Conservation (phyloP, 2,888 invertebrate genomes). For the Hydriomena furcata region DNA sequence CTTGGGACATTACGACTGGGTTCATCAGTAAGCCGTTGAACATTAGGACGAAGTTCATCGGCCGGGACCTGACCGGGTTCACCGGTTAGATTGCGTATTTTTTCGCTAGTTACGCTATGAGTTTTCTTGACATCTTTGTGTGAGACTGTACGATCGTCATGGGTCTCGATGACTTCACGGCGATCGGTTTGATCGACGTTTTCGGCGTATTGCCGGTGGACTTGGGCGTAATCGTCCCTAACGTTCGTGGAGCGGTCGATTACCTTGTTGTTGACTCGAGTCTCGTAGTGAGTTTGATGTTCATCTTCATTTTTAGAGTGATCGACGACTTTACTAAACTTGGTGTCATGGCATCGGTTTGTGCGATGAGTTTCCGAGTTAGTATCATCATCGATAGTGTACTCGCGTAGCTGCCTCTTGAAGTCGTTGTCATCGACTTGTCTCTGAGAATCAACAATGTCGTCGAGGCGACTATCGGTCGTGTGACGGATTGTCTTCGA, state of each 20-base stretch:
- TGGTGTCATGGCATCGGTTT: conserved; percentile 28
- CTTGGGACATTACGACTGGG: conserved; percentile 3
- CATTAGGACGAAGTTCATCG: background rate
- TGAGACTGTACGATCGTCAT: conserved; percentile 34
- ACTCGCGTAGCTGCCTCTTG: conserved; percentile 47
- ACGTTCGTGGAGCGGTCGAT: conserved; percentile 36
- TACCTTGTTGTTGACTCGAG: conserved; percentile 33
- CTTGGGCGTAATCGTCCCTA: conserved; percentile 36
- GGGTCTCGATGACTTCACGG: conserved; percentile 37
- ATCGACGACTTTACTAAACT: conserved; percentile 36
- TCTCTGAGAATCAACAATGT: conserved; percentile 68
- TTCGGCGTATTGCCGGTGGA: conserved; percentile 33
- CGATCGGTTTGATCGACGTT: conserved; percentile 43
- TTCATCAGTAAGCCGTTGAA: conserved; percentile 3
- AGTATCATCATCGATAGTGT: conserved; percentile 40
- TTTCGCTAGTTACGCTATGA: conserved; percentile 40
- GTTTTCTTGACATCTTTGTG: conserved; percentile 44
- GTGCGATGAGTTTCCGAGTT: conserved; percentile 34
- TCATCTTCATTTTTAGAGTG: conserved; percentile 37
- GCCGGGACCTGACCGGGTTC: conserved; percentile 16
- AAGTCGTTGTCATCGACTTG: conserved; percentile 65
- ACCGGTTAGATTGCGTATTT: conserved; percentile 44
- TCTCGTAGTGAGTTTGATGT: conserved; percentile 30
- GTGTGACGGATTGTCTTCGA: conserved; percentile 53
- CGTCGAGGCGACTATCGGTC: conserved; percentile 44